A percentile compares a stretch with the other conserved stretches of the same genome.
phyloP scores from a whole-genome alignment of 2,113 vertebrate species.

The Coptodon bakossiorum region DNA sequence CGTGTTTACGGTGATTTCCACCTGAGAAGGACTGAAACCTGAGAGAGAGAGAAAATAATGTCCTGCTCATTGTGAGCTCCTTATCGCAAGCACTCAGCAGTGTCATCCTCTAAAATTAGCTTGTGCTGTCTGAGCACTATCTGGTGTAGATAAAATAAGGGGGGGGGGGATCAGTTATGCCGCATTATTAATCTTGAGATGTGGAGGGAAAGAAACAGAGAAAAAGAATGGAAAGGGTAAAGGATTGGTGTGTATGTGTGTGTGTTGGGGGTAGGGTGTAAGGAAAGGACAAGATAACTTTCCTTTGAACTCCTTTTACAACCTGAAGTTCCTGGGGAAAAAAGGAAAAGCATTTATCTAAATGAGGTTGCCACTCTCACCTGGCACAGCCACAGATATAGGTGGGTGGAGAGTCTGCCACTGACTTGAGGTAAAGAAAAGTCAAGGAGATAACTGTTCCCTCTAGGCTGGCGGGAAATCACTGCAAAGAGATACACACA shows the following conservation, averaged over 20 bases:
- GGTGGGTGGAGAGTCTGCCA: neutral
- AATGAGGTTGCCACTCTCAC: constrained; percentile 48
- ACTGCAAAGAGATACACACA: neutral
- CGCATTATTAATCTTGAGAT: constrained; percentile 60
- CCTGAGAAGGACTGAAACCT: constrained; percentile 47
- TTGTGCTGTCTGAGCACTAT: constrained; percentile 63
- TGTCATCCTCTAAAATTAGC: constrained; percentile 71
- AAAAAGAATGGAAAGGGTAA: neutral
- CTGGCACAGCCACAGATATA: constrained; percentile 28
- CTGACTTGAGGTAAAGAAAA: constrained; percentile 23
- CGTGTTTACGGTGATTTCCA: constrained; percentile 47
- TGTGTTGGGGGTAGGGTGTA: neutral
- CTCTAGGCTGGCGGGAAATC: constrained; percentile 21
- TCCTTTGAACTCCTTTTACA: constrained; percentile 27
- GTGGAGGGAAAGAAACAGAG: constrained; percentile 3
- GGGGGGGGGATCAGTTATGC: constrained; percentile 42
- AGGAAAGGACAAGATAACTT: constrained; percentile 30
- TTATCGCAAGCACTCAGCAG: constrained; percentile 62
- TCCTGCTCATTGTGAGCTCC: constrained; percentile 49
- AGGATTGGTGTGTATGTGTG: neutral
- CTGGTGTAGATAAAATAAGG: constrained; percentile 58
- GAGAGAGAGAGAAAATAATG: constrained; percentile 51
- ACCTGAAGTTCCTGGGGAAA: constrained; percentile 1
- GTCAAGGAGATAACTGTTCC: constrained; percentile 28
- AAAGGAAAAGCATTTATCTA: constrained; percentile 15